A percentile compares a stretch with the other conserved stretches of the same genome.
Evolutionary conservation across 2,113 vertebrate species (phyloP).

Genomic region (Lophotis ruficrista): DNA sequence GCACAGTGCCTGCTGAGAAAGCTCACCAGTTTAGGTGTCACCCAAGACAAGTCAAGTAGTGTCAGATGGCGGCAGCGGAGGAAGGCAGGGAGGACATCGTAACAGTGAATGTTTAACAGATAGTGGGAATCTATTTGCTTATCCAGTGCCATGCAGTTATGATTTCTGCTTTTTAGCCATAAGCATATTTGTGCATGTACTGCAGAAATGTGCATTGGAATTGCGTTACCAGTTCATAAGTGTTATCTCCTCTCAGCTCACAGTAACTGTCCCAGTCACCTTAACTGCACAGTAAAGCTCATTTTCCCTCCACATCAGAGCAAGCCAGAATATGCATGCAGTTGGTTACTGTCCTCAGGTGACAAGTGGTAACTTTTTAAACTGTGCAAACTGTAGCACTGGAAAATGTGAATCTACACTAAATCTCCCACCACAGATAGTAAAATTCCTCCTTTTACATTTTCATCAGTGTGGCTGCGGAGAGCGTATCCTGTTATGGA

Average conservation of each 20-base stretch:
- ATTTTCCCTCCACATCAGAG: not conserved
- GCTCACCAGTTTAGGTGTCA: not conserved
- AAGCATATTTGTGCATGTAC: accelerated
- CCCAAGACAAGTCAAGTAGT: no score
- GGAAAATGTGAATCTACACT: not conserved
- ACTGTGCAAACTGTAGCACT: not conserved
- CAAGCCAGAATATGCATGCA: not conserved
- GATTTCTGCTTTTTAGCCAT: not conserved
- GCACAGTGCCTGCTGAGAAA: not conserved
- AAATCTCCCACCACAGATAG: not conserved
- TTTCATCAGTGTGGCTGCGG: not conserved
- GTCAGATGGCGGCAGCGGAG: not conserved
- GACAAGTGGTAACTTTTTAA: not conserved
- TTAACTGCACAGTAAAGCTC: not conserved
- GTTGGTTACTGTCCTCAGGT: not conserved
- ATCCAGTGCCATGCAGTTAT: not conserved
- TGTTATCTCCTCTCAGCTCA: not conserved
- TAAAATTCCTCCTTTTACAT: not conserved
- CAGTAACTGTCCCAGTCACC: not conserved
- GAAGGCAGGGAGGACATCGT: not conserved
- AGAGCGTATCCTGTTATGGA: not conserved
- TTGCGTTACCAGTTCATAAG: not conserved
- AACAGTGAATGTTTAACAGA: not conserved
- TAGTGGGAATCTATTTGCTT: not conserved
- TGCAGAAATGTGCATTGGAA: not conserved